Evolutionary conservation across 2,797 vertebrate genomes (phyloP).

Genomic region (Scolopax rusticola): DNA sequence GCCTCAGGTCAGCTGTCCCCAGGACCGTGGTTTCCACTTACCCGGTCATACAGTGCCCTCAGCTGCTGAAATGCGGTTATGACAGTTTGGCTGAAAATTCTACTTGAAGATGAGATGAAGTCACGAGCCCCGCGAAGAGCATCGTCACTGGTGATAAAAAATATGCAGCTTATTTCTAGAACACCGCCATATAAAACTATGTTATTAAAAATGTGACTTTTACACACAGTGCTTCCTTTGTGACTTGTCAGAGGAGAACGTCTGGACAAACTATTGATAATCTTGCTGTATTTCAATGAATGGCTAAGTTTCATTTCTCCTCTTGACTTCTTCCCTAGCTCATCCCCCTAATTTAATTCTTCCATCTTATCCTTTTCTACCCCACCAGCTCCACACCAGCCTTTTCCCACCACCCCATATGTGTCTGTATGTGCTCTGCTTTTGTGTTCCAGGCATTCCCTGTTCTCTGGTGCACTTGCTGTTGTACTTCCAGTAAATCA

Average conservation of each 20-base stretch:
- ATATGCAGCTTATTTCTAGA: background rate
- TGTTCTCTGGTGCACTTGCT: background rate
- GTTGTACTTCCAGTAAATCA: background rate
- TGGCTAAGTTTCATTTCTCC: background rate
- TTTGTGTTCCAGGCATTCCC: background rate
- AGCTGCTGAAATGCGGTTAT: conserved; percentile 40
- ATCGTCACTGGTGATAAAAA: background rate
- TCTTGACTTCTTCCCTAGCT: background rate
- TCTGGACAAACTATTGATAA: background rate
- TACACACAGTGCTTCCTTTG: background rate
- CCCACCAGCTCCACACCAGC: background rate
- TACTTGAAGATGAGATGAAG: background rate
- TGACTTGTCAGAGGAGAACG: background rate
- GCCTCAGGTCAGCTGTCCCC: too few species aligned
- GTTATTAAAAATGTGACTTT: background rate
- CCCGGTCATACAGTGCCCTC: conserved; percentile 49
- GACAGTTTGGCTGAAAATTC: background rate
- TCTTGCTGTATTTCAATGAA: background rate
- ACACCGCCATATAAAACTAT: background rate
- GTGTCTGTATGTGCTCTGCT: rapidly evolving
- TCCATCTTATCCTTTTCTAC: background rate
- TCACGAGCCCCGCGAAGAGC: rapidly evolving
- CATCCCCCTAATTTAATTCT: background rate
- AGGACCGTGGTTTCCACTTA: background rate
- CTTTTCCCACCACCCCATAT: background rate